Conservation (phyloP, 2,797 vertebrate species). For the Lepilemur ruficaudatus region DNA sequence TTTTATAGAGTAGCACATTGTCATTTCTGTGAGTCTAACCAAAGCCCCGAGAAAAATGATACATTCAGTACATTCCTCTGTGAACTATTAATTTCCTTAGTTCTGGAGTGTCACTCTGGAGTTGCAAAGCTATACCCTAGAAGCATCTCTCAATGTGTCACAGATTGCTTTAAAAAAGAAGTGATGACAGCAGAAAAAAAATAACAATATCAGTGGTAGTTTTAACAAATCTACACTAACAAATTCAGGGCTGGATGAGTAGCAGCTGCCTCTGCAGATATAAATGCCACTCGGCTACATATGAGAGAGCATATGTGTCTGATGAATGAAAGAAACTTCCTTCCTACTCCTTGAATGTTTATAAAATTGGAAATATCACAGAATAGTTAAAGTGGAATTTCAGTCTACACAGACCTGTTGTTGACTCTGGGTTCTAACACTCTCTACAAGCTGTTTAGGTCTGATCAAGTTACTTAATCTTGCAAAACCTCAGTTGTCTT, state of each 20-base stretch:
- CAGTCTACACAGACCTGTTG: neutral
- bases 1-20: constrained; percentile 49
- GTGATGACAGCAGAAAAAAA: constrained; percentile 61
- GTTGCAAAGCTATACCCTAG: constrained; percentile 66
- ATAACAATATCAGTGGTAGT: constrained; percentile 43
- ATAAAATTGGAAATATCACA: neutral
- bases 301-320: neutral
- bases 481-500: neutral
- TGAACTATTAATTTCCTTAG: constrained; percentile 66
- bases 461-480: neutral
- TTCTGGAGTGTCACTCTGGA: constrained; percentile 60
- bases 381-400: neutral
- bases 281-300: neutral
- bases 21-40: constrained; percentile 45
- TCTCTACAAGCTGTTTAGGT: neutral
- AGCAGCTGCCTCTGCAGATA: constrained; percentile 8
- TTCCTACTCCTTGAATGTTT: neutral
- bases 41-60: constrained; percentile 58
- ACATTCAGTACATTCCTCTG: constrained; percentile 56
- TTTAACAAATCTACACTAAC: constrained; percentile 63
- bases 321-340: neutral
- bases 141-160: constrained; percentile 66
- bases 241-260: constrained; percentile 4
- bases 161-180: constrained; percentile 61
- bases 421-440: neutral